Conservation (phyloP, 2,888 invertebrate genomes). For the Cantharis rufa region DNA sequence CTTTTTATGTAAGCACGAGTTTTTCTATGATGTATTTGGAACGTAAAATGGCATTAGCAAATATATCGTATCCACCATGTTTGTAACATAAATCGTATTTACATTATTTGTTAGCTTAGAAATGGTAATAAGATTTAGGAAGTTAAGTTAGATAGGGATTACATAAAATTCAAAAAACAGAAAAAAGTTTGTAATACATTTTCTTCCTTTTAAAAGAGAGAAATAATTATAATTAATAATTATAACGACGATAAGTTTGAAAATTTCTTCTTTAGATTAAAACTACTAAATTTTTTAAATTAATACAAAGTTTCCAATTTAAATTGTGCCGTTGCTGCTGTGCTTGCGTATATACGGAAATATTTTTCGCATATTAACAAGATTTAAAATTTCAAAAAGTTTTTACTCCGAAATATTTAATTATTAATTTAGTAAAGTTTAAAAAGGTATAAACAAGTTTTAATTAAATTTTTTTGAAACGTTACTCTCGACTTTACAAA, state of each 20-base stretch:
- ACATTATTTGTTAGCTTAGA: not conserved
- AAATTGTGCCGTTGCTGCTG: not conserved
- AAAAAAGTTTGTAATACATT: not conserved
- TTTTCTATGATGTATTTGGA: not conserved
- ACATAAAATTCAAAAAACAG: not conserved
- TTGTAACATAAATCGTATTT: not conserved
- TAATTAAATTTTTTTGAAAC: not conserved
- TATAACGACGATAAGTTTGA: not conserved
- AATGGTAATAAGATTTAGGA: not conserved
- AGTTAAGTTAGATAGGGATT: conserved; percentile 2
- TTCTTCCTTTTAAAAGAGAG: not conserved
- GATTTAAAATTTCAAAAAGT: not conserved
- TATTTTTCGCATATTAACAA: not conserved
- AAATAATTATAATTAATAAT: too few species aligned
- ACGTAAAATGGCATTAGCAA: not conserved
- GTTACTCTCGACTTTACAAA: not conserved
- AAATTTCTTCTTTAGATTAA: not conserved
- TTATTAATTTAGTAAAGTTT: not conserved
- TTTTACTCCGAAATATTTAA: not conserved
- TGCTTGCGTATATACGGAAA: not conserved
- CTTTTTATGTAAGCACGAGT: not conserved
- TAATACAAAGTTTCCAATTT: not conserved
- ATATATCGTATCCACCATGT: not conserved
- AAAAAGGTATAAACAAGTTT: not conserved
- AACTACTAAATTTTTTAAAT: not conserved